Evolutionary conservation across 2,113 vertebrate species (phyloP).

Genomic region (Cinclus mexicanus): DNA sequence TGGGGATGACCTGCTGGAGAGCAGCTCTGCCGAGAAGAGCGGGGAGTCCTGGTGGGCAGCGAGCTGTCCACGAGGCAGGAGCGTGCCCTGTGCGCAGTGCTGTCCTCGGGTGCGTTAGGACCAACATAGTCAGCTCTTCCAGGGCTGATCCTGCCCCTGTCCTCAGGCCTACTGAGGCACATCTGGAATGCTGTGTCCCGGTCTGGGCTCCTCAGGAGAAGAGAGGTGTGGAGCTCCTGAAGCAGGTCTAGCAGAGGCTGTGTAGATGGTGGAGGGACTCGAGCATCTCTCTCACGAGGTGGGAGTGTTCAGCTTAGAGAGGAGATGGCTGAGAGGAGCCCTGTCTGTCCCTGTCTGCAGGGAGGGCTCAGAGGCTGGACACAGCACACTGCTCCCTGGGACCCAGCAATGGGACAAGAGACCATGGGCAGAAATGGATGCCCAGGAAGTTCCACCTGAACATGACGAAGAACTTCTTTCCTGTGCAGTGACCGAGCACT

Average conservation of each 20-base stretch:
- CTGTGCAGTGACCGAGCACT: neutral
- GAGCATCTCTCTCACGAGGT: neutral
- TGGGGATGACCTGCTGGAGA: neutral
- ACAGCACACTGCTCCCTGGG: neutral
- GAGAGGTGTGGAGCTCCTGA: neutral
- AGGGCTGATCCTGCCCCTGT: neutral
- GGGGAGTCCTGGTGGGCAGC: too few relatives aligned
- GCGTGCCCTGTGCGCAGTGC: fast-evolving
- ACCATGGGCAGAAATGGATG: neutral
- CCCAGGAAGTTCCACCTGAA: neutral
- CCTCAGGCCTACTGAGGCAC: neutral
- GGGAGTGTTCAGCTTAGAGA: neutral
- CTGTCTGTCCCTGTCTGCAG: neutral
- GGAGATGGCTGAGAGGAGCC: neutral
- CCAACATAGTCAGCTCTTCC: neutral
- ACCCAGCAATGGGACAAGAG: neutral
- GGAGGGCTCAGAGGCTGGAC: neutral
- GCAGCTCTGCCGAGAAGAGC: neutral
- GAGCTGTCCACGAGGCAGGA: neutral
- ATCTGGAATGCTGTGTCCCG: neutral
- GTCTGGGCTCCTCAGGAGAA: neutral
- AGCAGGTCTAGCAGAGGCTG: neutral
- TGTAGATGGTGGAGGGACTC: neutral
- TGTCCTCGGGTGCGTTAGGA: neutral
- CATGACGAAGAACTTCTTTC: neutral